Percentiles rank a stretch among this genome's conserved stretches.
phyloP scores from a whole-genome alignment of 2,797 vertebrate species.

The Meda fulgida region DNA sequence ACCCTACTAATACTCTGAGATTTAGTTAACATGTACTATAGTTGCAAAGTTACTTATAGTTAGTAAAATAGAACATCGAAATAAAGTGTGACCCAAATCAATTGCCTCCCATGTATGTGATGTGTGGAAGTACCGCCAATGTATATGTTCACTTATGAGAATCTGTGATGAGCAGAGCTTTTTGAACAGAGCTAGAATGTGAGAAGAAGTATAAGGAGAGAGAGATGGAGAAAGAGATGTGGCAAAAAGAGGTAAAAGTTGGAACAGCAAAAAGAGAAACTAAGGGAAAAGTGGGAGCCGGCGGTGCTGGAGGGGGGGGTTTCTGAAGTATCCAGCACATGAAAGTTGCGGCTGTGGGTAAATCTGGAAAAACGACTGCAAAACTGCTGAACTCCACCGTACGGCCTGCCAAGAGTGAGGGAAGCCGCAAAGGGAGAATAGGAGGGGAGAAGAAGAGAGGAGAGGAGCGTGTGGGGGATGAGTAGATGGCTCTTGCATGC shows the following conservation, averaged over 20 bases:
- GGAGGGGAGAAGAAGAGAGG: conserved; percentile 50
- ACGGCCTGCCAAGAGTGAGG: conserved; percentile 58
- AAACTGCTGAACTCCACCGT: conserved; percentile 61
- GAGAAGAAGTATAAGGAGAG: conserved; percentile 17
- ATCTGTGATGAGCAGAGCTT: not conserved
- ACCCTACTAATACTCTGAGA: not conserved
- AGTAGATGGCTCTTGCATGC: conserved; percentile 58
- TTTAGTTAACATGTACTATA: not conserved
- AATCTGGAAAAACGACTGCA: conserved; percentile 64
- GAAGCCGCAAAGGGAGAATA: conserved; percentile 50
- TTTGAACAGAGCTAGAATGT: not conserved
- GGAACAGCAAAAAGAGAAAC: conserved; percentile 21
- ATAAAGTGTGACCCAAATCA: not conserved
- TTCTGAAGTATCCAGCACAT: conserved; percentile 57
- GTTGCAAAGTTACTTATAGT: not conserved
- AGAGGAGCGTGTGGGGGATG: conserved; percentile 58
- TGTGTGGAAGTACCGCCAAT: not conserved
- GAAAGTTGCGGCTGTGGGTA: conserved; percentile 64
- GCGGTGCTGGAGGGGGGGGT: conserved; percentile 14
- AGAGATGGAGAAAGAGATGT: not conserved
- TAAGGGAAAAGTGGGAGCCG: conserved; percentile 26
- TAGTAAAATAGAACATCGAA: not conserved
- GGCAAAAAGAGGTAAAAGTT: conserved; percentile 32
- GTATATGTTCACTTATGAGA: too few relatives aligned
- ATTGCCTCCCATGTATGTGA: not conserved